Percentiles rank a stretch among this genome's conserved stretches.
phyloP scores from a whole-genome alignment of 2,113 vertebrate genomes.

The Pogonocichla stellata region DNA sequence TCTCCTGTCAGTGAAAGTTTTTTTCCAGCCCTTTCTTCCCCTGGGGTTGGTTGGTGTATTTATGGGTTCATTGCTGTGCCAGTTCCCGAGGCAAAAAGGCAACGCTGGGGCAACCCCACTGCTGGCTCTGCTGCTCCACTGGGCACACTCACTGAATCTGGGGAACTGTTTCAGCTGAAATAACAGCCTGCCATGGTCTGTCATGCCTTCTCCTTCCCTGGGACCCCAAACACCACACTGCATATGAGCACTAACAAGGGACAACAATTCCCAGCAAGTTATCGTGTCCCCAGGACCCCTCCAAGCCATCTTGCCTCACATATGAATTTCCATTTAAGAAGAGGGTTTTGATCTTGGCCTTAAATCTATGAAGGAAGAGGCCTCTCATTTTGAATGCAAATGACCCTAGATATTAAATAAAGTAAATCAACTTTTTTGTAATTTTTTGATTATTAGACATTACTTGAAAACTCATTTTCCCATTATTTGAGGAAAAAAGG shows the following conservation, averaged over 20 bases:
- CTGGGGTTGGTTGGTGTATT: not conserved
- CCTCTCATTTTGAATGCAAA: not conserved
- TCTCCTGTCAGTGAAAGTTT: not conserved
- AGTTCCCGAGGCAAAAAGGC: not conserved
- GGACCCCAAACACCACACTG: not conserved
- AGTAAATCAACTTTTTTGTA: not conserved
- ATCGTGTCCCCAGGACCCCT: not conserved
- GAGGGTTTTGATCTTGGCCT: not conserved
- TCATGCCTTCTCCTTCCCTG: not conserved
- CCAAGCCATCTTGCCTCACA: not conserved
- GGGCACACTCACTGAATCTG: not conserved
- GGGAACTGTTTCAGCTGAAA: not conserved
- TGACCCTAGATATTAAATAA: not conserved
- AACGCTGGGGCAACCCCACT: not conserved
- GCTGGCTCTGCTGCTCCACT: not conserved
- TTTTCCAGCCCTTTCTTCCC: slow-evolving; percentile 36
- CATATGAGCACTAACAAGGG: not conserved
- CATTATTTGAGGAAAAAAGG: not conserved
- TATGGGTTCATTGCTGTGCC: not conserved
- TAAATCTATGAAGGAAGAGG: not conserved
- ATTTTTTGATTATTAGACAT: not conserved
- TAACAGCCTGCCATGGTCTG: not conserved
- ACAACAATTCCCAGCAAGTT: not conserved
- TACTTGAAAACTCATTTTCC: not conserved
- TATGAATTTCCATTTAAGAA: not conserved